These are phyloP conservation scores for Gastrophryne carolinensis DNA, from an alignment of 2,797 vertebrate genomes.

Conservation along the genomic window DNA sequence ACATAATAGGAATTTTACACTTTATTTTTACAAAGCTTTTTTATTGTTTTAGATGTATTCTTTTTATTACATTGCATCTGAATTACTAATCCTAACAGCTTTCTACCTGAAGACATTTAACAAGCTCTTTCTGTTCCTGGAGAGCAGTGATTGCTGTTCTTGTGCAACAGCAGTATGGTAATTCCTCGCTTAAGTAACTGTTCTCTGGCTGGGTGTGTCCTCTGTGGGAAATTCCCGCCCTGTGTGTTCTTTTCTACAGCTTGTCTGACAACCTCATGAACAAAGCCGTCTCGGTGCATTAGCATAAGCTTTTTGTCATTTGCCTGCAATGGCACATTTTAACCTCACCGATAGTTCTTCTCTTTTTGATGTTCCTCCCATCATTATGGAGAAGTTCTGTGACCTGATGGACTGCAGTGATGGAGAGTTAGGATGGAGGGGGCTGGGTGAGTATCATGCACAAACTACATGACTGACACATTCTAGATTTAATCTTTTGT, in stretches of 20 bases:
- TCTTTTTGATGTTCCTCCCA: constrained; percentile 71
- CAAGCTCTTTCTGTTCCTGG: neutral
- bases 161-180: constrained; percentile 36
- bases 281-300: neutral
- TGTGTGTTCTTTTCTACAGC: neutral
- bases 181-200: constrained; percentile 39
- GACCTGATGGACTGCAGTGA: constrained; percentile 72
- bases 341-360: constrained; percentile 49
- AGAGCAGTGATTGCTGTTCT: neutral
- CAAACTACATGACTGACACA: neutral
- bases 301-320: neutral
- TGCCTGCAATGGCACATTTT: constrained; percentile 1
- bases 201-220: neutral
- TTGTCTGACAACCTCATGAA: neutral
- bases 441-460: constrained; percentile 68
- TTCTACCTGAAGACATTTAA: neutral
- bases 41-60: too few relatives aligned
- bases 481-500: too few relatives aligned
- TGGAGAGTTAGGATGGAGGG: constrained; percentile 72
- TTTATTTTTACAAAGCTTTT: too few relatives aligned
- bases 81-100: neutral
- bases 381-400: constrained; percentile 67
- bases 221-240: constrained; percentile 39
- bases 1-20: too few relatives aligned
- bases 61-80: neutral